These are phyloP conservation scores for Strix uralensis DNA, from an alignment of 2,113 vertebrate species.

Conservation along the genomic window DNA sequence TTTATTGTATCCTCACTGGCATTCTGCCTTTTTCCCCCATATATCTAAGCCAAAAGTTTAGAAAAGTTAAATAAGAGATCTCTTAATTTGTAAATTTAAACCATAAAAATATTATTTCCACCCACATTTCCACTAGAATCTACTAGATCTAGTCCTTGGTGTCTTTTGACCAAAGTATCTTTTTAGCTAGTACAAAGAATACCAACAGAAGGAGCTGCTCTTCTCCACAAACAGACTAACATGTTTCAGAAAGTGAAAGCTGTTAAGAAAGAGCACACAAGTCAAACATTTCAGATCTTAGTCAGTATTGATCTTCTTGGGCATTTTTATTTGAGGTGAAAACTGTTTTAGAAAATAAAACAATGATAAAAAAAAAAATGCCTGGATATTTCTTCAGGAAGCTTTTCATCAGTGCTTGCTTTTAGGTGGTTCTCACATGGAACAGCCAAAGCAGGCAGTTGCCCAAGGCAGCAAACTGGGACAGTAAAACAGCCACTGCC, in stretches of 20 bases:
- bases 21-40: background rate
- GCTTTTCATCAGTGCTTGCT: background rate
- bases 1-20: background rate
- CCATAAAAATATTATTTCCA: background rate
- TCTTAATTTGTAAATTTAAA: background rate
- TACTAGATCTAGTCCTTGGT: background rate
- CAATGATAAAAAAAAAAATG: background rate
- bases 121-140: background rate
- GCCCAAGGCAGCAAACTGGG: background rate
- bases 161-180: background rate
- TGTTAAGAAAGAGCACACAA: background rate
- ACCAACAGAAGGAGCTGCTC: background rate
- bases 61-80: background rate
- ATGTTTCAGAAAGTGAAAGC: background rate
- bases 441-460: background rate
- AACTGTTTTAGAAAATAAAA: background rate
- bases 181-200: background rate
- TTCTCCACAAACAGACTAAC: background rate
- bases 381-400: background rate
- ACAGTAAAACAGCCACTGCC: background rate
- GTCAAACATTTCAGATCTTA: background rate
- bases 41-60: background rate
- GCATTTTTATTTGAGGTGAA: background rate
- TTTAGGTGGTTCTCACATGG: background rate
- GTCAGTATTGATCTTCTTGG: background rate